Conservation (phyloP, 2,113 vertebrate species). For the Monarcha castaneiventris region DNA sequence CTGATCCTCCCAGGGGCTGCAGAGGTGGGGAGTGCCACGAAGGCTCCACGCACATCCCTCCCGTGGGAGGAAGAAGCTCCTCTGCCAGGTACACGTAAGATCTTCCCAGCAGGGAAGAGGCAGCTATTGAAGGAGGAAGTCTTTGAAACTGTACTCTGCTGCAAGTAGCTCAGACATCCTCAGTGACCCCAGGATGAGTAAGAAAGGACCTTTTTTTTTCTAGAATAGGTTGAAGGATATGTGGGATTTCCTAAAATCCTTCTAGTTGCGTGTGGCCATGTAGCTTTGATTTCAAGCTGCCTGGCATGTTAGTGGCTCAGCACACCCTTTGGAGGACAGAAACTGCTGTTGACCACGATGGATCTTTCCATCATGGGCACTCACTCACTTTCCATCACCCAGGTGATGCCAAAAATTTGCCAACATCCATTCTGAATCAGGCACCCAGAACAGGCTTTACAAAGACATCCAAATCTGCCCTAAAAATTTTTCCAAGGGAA, state of each 20-base stretch:
- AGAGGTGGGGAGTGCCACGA: background rate
- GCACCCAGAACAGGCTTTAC: background rate
- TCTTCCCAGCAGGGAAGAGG: background rate
- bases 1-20: background rate
- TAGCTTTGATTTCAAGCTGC: background rate
- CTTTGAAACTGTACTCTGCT: slow-evolving; percentile 16
- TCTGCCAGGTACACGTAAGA: background rate
- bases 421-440: background rate
- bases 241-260: background rate
- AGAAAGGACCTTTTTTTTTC: background rate
- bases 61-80: background rate
- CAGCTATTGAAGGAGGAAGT: slow-evolving; percentile 17
- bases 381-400: background rate
- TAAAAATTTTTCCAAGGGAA: background rate
- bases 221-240: background rate
- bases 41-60: background rate
- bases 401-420: background rate
- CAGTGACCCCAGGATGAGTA: background rate
- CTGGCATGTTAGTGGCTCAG: background rate
- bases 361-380: background rate
- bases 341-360: background rate
- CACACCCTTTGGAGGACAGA: background rate
- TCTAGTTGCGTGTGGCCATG: background rate
- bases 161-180: background rate
- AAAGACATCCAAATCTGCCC: background rate